A percentile compares a stretch with the other conserved stretches of the same genome.
These are phyloP conservation scores for Ondatra zibethicus DNA, from an alignment of 2,113 vertebrate species.

Conservation along the genomic window DNA sequence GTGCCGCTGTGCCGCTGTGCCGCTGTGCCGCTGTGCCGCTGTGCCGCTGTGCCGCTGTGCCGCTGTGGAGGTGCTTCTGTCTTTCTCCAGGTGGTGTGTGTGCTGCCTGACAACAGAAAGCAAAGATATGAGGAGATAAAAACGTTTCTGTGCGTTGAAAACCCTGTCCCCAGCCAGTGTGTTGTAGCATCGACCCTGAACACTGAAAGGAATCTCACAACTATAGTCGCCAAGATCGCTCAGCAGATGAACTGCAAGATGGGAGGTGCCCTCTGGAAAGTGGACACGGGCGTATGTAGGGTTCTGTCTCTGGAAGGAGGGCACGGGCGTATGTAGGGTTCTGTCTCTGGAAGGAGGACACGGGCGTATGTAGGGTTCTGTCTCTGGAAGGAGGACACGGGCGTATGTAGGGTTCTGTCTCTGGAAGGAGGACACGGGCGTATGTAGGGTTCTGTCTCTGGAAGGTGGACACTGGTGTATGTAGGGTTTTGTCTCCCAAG, in stretches of 20 bases:
- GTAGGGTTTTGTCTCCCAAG: constrained; percentile 57
- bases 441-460: constrained; percentile 82
- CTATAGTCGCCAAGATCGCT: constrained; percentile 91
- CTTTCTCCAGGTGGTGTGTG: constrained; percentile 89
- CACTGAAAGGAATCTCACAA: constrained; percentile 85
- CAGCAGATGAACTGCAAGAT: constrained; percentile 96
- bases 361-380: not conserved
- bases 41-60: accelerated
- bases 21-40: too few relatives aligned
- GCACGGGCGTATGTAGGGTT: constrained; percentile 77
- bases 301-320: constrained; percentile 90
- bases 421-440: constrained; percentile 90
- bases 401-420: too few relatives aligned
- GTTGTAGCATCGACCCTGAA: constrained; percentile 89
- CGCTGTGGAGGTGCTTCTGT: not conserved
- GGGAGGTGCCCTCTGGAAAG: constrained; percentile 94
- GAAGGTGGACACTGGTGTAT: constrained; percentile 92
- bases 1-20: too few relatives aligned
- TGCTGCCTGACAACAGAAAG: constrained; percentile 90
- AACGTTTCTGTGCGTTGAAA: constrained; percentile 92
- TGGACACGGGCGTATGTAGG: too few relatives aligned
- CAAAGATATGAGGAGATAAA: constrained; percentile 93
- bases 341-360: constrained; percentile 92
- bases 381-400: constrained; percentile 93
- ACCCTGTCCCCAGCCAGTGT: constrained; percentile 94